Percentiles rank a stretch among this genome's conserved stretches.
These are phyloP conservation scores for Gambusia yucatana DNA, from an alignment of 2,797 vertebrate genomes.

Conservation along the genomic window DNA sequence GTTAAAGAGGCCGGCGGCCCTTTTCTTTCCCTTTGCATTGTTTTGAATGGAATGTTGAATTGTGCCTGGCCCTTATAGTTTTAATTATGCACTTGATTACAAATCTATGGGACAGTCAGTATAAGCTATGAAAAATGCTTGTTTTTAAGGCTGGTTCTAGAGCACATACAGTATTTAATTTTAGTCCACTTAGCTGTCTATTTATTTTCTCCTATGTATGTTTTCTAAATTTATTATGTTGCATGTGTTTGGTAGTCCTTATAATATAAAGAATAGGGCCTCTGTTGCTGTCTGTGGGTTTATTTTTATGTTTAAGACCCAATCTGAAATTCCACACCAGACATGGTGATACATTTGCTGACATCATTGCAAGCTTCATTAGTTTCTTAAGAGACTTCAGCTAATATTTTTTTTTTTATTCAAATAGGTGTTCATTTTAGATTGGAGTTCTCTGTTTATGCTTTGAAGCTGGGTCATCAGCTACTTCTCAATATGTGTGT, in stretches of 20 bases:
- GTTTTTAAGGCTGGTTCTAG: conserved; percentile 23
- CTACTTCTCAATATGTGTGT: not conserved
- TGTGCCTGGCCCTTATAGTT: conserved; percentile 49
- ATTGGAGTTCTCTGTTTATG: not conserved
- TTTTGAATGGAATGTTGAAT: conserved; percentile 47
- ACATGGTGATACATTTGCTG: conserved; percentile 12
- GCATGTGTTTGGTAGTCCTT: conserved; percentile 22
- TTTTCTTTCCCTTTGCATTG: conserved; percentile 50
- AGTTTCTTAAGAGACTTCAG: conserved; percentile 13
- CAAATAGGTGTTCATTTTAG: conserved; percentile 12
- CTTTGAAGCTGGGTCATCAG: conserved; percentile 2
- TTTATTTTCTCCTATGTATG: conserved; percentile 20
- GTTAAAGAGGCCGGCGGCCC: conserved; percentile 51
- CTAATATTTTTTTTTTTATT: not conserved
- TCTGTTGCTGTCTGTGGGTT: not conserved
- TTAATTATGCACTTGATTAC: conserved; percentile 48
- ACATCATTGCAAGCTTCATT: not conserved
- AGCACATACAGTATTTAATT: not conserved
- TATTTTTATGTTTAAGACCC: conserved; percentile 25
- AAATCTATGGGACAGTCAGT: conserved; percentile 72
- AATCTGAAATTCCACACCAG: conserved; percentile 32
- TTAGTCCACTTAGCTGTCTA: conserved; percentile 13
- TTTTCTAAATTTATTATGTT: conserved; percentile 20
- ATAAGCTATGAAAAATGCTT: conserved; percentile 33
- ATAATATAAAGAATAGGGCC: not conserved